Evolutionary conservation across 2,888 invertebrate species (phyloP).

Genomic region (Gerris lacustris): DNA sequence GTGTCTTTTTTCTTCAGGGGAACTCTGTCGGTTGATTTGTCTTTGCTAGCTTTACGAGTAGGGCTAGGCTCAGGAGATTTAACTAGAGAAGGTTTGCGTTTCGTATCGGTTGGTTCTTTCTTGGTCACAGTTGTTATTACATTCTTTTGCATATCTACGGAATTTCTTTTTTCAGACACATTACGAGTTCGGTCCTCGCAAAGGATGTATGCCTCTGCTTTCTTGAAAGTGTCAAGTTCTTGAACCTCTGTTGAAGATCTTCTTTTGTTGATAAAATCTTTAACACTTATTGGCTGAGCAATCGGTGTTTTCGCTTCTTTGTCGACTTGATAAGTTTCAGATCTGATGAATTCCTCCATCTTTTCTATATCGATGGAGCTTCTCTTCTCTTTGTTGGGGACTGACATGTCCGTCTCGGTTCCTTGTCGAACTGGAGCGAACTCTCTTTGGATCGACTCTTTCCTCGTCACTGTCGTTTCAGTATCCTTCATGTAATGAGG

Average conservation of each 20-base stretch:
- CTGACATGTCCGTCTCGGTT: slow-evolving; percentile 25
- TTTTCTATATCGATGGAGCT: slow-evolving; percentile 14
- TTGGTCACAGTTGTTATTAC: not conserved
- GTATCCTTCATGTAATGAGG: slow-evolving; percentile 17
- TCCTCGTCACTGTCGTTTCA: slow-evolving; percentile 7
- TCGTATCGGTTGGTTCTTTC: not conserved
- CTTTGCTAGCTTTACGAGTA: slow-evolving; percentile 11
- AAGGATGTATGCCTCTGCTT: not conserved
- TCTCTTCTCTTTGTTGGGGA: slow-evolving; percentile 22
- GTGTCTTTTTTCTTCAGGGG: slow-evolving; percentile 22
- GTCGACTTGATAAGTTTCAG: not conserved
- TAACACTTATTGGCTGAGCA: slow-evolving; percentile 9
- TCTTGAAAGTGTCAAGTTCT: slow-evolving; percentile 3
- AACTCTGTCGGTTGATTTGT: slow-evolving; percentile 14
- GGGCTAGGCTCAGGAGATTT: not conserved
- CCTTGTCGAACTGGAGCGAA: slow-evolving; percentile 17
- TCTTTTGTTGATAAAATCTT: slow-evolving; percentile 9
- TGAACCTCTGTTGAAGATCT: not conserved
- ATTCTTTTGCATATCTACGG: not conserved
- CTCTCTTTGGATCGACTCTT: slow-evolving; percentile 14
- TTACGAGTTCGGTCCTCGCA: not conserved
- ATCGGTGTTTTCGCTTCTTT: slow-evolving; percentile 18
- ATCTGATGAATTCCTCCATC: slow-evolving; percentile 3
- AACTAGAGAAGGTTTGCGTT: not conserved
- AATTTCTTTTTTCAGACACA: not conserved